Percentiles rank a stretch among this genome's conserved stretches.
These are phyloP conservation scores for Cryptomyrus ogoouensis DNA, from an alignment of 2,113 vertebrate species.

Conservation along the genomic window DNA sequence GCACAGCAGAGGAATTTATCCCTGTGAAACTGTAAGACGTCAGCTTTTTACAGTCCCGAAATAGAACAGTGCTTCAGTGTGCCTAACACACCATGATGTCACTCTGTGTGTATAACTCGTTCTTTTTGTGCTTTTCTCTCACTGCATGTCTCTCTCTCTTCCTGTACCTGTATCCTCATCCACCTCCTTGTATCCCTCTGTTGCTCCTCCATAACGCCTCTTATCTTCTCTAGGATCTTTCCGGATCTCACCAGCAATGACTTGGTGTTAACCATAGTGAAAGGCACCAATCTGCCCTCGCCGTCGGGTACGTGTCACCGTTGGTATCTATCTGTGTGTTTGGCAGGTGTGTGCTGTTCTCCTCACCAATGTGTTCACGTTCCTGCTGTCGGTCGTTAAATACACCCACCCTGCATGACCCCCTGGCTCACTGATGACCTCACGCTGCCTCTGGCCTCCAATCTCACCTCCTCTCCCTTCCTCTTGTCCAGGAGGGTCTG, in stretches of 20 bases:
- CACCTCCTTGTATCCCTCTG: neutral
- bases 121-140: neutral
- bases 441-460: neutral
- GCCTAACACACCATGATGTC: neutral
- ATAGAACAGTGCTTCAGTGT: neutral
- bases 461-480: neutral
- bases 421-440: neutral
- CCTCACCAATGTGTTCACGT: neutral
- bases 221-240: constrained; percentile 56
- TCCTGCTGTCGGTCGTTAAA: neutral
- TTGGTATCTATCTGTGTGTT: neutral
- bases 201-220: neutral
- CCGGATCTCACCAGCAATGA: constrained; percentile 69
- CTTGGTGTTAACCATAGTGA: constrained; percentile 70
- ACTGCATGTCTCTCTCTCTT: neutral
- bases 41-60: neutral
- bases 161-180: neutral
- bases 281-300: constrained; percentile 70
- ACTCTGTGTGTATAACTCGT: neutral
- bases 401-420: neutral
- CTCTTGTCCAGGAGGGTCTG: constrained; percentile 60
- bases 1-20: neutral
- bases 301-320: constrained; percentile 64
- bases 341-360: neutral
- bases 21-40: neutral